Percentiles rank a stretch among this genome's conserved stretches.
Evolutionary conservation across 2,888 invertebrate species (phyloP).

Genomic region (Ditylenchus weischeri): DNA sequence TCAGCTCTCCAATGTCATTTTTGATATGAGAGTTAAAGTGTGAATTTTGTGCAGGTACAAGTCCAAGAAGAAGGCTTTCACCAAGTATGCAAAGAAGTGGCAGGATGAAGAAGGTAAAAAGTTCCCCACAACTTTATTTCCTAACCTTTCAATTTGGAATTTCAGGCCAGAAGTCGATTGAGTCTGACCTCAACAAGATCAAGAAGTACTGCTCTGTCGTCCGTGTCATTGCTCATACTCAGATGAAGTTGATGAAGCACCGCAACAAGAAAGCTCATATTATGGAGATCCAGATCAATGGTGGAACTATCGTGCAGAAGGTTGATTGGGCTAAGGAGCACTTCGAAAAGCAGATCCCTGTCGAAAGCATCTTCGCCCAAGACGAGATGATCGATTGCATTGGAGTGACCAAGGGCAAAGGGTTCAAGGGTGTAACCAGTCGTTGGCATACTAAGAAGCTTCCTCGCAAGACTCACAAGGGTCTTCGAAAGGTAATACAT

Average conservation of each 20-base stretch:
- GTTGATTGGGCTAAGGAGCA: conserved; percentile 94
- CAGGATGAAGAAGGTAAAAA: conserved; percentile 80
- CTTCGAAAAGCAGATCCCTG: conserved; percentile 87
- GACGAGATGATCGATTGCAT: conserved; percentile 99
- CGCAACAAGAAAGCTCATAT: conserved; percentile 99
- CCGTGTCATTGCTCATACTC: conserved; percentile 93
- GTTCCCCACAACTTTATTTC: too few species aligned
- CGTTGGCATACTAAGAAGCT: conserved; percentile 99
- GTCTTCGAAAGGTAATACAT: conserved; percentile 67
- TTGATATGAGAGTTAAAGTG: conserved; percentile 30
- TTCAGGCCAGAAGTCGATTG: conserved; percentile 74
- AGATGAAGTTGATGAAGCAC: conserved; percentile 94
- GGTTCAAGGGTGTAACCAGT: conserved; percentile 98
- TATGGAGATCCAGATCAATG: conserved; percentile 98
- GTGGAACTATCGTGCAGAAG: conserved; percentile 90
- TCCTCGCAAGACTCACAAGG: conserved; percentile 99
- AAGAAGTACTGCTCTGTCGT: conserved; percentile 95
- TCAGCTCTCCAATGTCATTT: conserved; percentile 32
- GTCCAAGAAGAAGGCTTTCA: conserved; percentile 99
- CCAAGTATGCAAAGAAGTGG: conserved; percentile 97
- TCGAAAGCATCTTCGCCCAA: conserved; percentile 84
- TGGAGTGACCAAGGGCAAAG: conserved; percentile 98
- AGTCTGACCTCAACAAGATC: conserved; percentile 93
- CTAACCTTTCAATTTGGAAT: too few species aligned
- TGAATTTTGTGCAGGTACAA: conserved; percentile 76